Base-by-base conservation (phyloP, 2,113 vertebrate species). In the Gymnorhina tibicen region DNA sequence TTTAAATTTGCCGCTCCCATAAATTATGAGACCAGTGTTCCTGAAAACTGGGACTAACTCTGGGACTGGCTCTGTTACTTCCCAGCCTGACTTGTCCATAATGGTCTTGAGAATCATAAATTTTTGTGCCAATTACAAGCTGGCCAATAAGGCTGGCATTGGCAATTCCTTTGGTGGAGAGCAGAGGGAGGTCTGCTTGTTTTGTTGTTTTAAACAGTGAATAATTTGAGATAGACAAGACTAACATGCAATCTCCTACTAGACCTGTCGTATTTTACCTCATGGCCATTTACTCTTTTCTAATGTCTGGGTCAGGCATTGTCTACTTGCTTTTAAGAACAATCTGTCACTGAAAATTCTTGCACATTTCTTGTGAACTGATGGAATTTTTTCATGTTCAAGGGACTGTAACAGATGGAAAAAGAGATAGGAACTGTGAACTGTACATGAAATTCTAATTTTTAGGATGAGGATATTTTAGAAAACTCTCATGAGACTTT, bases 351-450 rank as follows among this genome's bases (percentile, higher is more conserved):
- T 84, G 41, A 68, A 92, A 90, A 56, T 78, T 88, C 60, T 78
- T 84, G 27, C 52, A 49, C 19, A 10, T 84, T 88, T 92, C 79
- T 47, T 88, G 59, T 52, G 60, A 91, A 30, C 42, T 49, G 67
- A 84, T 86, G 67, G 50, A 77, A 16, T 78, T 93, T 93, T 59
- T 56, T 60, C 11, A 14, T 77, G 23, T 79, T 80, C 28, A 5
- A 60, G 60, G 33, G 68, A 75, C 60, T 90, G 55, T 55, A 86
- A 88, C 90, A 95, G 94, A 93, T 93, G 90, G 90, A 74, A 93
- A 64, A 56, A 27, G 72, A 95, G 72, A 73, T 58, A 52, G 60
- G 75, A 97, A 35, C 75, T 78, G 52, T 93, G 87, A 88, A 92
- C 73, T 87, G 39, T 89, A 89, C 56, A 37, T 75, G 64, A 52